Conservation (phyloP, 2,113 vertebrate species). For the Mobula birostris region DNA sequence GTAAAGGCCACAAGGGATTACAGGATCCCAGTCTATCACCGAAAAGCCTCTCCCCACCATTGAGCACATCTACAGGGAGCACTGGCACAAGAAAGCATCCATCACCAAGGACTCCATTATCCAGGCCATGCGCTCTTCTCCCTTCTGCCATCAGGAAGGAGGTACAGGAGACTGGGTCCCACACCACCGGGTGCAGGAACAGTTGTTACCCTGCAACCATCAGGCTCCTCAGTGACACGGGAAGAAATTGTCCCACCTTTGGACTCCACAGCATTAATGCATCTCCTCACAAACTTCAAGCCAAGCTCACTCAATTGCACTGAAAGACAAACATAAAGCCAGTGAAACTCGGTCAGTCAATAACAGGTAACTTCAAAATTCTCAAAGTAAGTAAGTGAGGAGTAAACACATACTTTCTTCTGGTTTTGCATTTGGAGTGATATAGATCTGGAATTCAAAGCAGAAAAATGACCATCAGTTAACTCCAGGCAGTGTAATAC, state of each 20-base stretch:
- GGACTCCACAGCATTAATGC: constrained; percentile 84
- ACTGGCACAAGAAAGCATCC: too few species aligned
- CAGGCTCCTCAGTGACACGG: too few species aligned
- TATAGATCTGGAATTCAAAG: constrained; percentile 77
- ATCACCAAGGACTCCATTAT: too few species aligned
- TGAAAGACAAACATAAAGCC: constrained; percentile 47
- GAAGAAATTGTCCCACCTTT: constrained; percentile 63
- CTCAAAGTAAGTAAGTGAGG: background rate
- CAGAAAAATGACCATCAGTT: constrained; percentile 40
- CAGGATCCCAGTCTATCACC: too few species aligned
- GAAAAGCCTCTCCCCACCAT: too few species aligned
- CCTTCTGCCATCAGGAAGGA: too few species aligned
- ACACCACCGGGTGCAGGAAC: too few species aligned
- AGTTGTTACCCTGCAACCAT: too few species aligned
- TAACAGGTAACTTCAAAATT: background rate
- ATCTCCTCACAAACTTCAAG: constrained; percentile 89
- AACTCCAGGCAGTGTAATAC: background rate
- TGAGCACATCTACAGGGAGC: too few species aligned
- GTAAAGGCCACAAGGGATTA: too few species aligned
- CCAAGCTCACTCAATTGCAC: constrained; percentile 93
- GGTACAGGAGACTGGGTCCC: too few species aligned
- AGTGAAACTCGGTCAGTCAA: background rate
- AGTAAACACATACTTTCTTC: constrained; percentile 81
- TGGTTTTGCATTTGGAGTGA: constrained; percentile 90
- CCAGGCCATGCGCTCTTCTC: too few species aligned